Evolutionary conservation across 2,888 invertebrate genomes (phyloP).

Genomic region (Steinernema carpocapsae): DNA sequence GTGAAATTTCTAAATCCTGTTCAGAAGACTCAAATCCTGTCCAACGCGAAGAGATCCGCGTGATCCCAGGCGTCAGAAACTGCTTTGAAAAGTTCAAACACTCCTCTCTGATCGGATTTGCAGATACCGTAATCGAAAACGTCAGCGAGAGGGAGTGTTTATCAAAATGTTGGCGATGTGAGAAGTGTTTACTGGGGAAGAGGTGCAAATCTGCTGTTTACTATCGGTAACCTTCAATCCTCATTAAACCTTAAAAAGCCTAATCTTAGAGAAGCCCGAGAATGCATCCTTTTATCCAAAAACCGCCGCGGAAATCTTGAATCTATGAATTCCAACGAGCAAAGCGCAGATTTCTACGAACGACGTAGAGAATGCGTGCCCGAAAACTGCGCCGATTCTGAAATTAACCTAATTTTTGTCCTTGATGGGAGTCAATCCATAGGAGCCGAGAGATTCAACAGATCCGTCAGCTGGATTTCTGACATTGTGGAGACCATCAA

Average conservation of each 20-base stretch:
- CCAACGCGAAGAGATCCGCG: background rate
- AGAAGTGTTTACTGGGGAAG: conserved; percentile 36
- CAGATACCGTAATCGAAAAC: conserved; percentile 40
- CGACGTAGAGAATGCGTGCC: conserved; percentile 41
- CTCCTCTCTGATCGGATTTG: conserved; percentile 41
- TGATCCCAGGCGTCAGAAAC: conserved; percentile 37
- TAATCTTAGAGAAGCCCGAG: background rate
- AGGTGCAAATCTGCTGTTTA: conserved; percentile 43
- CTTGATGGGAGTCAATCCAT: conserved; percentile 24
- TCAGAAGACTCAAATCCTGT: background rate
- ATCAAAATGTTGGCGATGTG: conserved; percentile 39
- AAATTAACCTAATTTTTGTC: conserved; percentile 38
- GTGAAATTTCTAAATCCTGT: background rate
- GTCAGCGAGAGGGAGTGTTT: conserved; percentile 43
- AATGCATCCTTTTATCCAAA: conserved; percentile 1
- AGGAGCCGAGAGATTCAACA: conserved; percentile 33
- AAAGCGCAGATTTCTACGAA: conserved; percentile 39
- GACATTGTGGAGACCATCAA: conserved; percentile 30
- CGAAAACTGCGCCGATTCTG: conserved; percentile 42
- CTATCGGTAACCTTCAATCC: conserved; percentile 34
- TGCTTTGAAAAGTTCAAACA: conserved; percentile 43
- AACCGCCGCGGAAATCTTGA: conserved; percentile 10
- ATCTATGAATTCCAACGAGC: conserved; percentile 39
- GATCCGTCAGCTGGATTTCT: background rate
- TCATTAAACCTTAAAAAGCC: background rate